Evolutionary conservation across 2,888 invertebrate species (phyloP), one percentile per base, ranked within the genome.

Genomic region (Rapana venosa): DNA sequence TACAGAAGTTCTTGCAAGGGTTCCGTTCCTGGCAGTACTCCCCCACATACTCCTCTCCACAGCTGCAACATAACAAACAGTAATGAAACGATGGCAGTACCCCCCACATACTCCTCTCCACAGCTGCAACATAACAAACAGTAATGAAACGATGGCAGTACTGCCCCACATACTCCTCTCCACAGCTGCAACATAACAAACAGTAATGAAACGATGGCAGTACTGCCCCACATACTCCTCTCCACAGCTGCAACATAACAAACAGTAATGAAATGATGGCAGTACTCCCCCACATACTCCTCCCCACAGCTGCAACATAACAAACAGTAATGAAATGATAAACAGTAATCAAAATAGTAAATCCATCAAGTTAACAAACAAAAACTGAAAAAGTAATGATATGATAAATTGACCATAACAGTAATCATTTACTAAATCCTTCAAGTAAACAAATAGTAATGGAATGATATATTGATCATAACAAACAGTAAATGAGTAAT

Each of bases 11-110:
- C 8, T 61, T 97, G 96, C 99, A 99, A 4, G 99, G 99, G 97
- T 99, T 99, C 95, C 97, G 97, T 96, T 98, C 97, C 96, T 99
- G 98, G 96, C 99, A 99, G 97, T 98, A 98, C 96, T 98, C 98
- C 94, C 99, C 99, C 92, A 98, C 98, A 97, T 97, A 98, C 95
- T 97, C 97, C 90, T 98, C 97, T 93, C 98, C 98, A 96, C 99
- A 99, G 95, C 99, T 99, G 97, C 92, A 90, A 70, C 79, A 79
- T 61, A 61, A 61, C 13, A 61, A 11, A 61, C 17, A 15, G 11
- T 15, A 11, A 61, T 61, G 61, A 61, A 15, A 61, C 17, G 13
- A 61, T 99, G 98, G 96, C 99, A 99, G 97, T 98, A 98, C 96
- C 98, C 94, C 99, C 99, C 92, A 98, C 98, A 97, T 97, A 98